These are phyloP conservation scores for Xenus cinereus DNA, from an alignment of 2,113 vertebrate genomes.

Conservation along the genomic window DNA sequence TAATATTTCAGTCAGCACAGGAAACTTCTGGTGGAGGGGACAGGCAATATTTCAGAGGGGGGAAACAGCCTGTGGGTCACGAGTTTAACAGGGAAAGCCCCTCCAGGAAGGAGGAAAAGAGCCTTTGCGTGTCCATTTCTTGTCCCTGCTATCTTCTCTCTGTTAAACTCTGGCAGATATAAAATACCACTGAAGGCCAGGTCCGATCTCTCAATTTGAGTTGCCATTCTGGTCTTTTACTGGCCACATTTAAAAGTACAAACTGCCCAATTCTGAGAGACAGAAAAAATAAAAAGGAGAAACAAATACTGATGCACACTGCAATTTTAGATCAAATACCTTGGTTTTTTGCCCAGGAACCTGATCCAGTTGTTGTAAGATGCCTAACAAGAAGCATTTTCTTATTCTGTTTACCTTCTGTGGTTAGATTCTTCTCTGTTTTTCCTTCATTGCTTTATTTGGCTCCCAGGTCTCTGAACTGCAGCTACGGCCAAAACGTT, in stretches of 20 bases:
- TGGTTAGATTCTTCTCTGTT: background rate
- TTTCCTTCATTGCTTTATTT: background rate
- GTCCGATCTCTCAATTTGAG: accelerated
- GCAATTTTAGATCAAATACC: background rate
- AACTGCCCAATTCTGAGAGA: background rate
- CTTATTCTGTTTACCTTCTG: background rate
- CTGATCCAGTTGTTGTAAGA: background rate
- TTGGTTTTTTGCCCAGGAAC: background rate
- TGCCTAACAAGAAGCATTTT: background rate
- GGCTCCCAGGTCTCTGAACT: background rate
- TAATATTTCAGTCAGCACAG: slow-evolving; percentile 56
- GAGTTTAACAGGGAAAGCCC: background rate
- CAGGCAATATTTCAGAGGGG: slow-evolving; percentile 18
- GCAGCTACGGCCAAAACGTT: background rate
- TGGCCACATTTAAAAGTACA: background rate
- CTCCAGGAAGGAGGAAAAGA: background rate
- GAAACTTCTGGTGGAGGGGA: slow-evolving; percentile 16
- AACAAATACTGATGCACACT: background rate
- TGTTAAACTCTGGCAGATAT: background rate
- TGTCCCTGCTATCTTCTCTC: background rate
- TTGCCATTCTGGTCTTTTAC: background rate
- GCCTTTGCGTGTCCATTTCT: background rate
- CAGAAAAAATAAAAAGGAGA: background rate
- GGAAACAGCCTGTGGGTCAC: background rate
- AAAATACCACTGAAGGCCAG: background rate